Evolutionary conservation across 2,797 vertebrate species (phyloP), one percentile per base, ranked within the genome.

Genomic region (Hipposideros larvatus): DNA sequence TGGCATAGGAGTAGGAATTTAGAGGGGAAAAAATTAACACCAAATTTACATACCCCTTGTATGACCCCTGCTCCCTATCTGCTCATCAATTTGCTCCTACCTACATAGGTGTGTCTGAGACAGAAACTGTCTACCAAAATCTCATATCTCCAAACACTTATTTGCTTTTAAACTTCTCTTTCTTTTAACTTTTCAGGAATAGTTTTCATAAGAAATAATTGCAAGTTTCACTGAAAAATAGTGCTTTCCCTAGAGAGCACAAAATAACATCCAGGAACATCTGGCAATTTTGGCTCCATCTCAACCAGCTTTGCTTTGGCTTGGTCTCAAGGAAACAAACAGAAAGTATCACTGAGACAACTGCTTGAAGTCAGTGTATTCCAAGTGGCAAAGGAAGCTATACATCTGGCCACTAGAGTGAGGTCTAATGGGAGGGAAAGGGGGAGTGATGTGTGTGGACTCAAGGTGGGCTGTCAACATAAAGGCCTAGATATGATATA

Each of bases 161-260:
- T 87, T 87, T 48, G 34, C 7, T 51, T 88, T 88, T 82, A 55
- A 31, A 73, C 46, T 55, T 65, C 28, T 84, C 41, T 90, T 78
- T 71, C 24, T 61, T 93, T 51, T 53, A 79, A 80, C 34, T 93
- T 88, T 93, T 80, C 8, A 82, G 85, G 57, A 88, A 86, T 59
- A 79, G 14, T 53, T 93, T 93, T 79, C 74, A 61, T 59, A 87
- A 51, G 63, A 87, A 79, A 87, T 79, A 79, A 87, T 71, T 55
- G 16, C 19, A 70, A 79, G 37, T 93, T 93, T 82, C 57, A 88
- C 28, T 74, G 46, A 43, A 82, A 93, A 87, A 93, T 68, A 87
- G 19, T 80, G 66, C 65, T 88, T 65, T 93, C 75, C 57, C 57
- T 82, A 74, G 75, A 73, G 66, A 93, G 46, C 57, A 82, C 46